These are phyloP conservation scores for Drosophila nigrodunni DNA, from an alignment of 1,140 invertebrate species.

Conservation along the genomic window DNA sequence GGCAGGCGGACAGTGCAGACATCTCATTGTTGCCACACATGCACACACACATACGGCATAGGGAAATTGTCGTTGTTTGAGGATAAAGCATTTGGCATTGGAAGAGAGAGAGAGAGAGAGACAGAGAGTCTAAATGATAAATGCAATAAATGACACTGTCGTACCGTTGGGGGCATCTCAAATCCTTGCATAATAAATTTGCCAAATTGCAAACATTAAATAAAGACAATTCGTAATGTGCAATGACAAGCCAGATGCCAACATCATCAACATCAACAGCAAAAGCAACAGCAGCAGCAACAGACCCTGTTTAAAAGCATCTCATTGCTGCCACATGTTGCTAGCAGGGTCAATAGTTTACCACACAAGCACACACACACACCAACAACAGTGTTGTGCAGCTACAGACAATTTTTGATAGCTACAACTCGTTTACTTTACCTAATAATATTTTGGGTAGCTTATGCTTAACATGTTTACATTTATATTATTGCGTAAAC, in stretches of 20 bases:
- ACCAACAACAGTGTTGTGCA: slow-evolving; percentile 12
- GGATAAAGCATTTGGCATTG: background rate
- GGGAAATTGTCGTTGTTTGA: slow-evolving; percentile 1
- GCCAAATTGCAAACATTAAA: slow-evolving; percentile 82
- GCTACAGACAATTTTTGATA: slow-evolving; percentile 11
- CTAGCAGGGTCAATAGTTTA: slow-evolving; percentile 48
- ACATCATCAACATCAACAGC: slow-evolving; percentile 26
- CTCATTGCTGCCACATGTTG: slow-evolving; percentile 44
- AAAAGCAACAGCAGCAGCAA: slow-evolving; percentile 16
- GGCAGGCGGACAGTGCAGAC: slow-evolving; percentile 46
- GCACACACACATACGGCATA: slow-evolving; percentile 8
- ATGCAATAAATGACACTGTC: slow-evolving; percentile 79
- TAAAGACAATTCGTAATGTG: slow-evolving; percentile 74
- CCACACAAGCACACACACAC: background rate
- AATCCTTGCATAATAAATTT: slow-evolving; percentile 83
- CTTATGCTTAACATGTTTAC: too few species aligned
- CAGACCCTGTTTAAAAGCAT: slow-evolving; percentile 39
- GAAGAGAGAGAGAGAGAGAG: background rate
- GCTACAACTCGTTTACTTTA: background rate
- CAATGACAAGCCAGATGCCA: slow-evolving; percentile 64
- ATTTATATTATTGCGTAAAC: too few species aligned
- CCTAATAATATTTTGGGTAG: background rate
- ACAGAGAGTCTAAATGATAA: slow-evolving; percentile 57
- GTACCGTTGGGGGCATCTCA: slow-evolving; percentile 61
- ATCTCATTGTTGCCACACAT: slow-evolving; percentile 33